Base-by-base conservation (phyloP, 2,888 invertebrate genomes). In the Hypena proboscidalis region DNA sequence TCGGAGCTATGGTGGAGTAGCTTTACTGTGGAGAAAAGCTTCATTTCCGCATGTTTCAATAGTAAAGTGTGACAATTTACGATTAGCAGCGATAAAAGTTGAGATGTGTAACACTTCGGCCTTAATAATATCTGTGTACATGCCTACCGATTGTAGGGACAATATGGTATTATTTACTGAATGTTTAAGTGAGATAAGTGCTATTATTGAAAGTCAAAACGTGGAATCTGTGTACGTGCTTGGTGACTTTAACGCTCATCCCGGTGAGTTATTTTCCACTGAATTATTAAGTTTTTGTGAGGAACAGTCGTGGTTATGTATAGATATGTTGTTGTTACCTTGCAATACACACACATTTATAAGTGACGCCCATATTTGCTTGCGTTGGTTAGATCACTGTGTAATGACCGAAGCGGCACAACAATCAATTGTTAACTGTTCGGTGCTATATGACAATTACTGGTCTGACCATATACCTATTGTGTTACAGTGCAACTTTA, bases 371-470 rank as follows among this genome's bases (percentile, higher is more conserved):
- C 21, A 32, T 10, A 21, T 15, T 5, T 7, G 25, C 7, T 10
- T 0, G 3, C 25, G 37, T 8, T 37, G 43, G 43, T 11, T 43
- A 0, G 37, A 43, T 6, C 43, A 37, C 14, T 37, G 37, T 13
- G 11, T 43, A n/a, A 32, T 37, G 15, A 44, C 33, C 3, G 13
- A 27, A 0, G 38, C 38, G 8, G 38, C 33, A 8, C 8, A 13
- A 6, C 17, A 6, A 2, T 4, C 25, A 6, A 3, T 39, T 8
- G 4, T 11, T 7, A 22, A 7, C n/a, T 23, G 3, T 1, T 8
- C 11, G 4, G 32, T 44, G 1, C 11, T 37, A 8, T 32, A 39
- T 21, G 30, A 34, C 2, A 15, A 25, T 2, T 29, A 27, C 10
- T 45, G 44, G 39, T 38, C 38, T 1, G 38, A 38, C 13, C 33